Percentiles rank a stretch among this genome's conserved stretches.
Conservation (phyloP, 92 coral and sea anemone genomes). For the Chrysogorgia sp. region DNA sequence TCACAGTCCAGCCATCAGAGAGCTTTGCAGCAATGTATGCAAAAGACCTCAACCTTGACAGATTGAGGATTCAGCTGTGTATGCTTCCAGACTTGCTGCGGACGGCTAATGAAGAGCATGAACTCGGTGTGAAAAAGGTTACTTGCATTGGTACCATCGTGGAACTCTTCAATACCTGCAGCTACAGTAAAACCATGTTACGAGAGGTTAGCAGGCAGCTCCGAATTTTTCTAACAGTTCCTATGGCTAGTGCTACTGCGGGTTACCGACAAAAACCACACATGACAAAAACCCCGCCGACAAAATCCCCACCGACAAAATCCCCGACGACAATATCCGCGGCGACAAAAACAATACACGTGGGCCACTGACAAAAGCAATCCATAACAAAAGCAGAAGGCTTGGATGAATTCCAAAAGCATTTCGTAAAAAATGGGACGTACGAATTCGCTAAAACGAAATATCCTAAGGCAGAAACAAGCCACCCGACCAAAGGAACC, state of each 20-base stretch:
- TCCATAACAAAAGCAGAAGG: too few species aligned
- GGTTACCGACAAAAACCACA: too few species aligned
- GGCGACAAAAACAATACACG: too few species aligned
- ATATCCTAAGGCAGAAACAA: too few species aligned
- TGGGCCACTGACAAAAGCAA: too few species aligned
- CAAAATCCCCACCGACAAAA: too few species aligned
- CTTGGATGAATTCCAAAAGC: too few species aligned
- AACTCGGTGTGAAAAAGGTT: slow-evolving; percentile 11
- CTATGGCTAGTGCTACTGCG: slow-evolving; percentile 32
- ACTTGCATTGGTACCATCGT: slow-evolving; percentile 13
- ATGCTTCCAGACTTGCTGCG: slow-evolving; percentile 29
- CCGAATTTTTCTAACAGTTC: slow-evolving; percentile 7
- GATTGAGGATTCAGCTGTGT: background rate
- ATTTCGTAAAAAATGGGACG: too few species aligned
- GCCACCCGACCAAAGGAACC: too few species aligned
- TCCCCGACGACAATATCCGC: too few species aligned
- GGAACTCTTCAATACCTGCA: slow-evolving; percentile 13
- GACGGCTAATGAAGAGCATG: slow-evolving; percentile 22
- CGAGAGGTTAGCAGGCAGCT: slow-evolving; percentile 5
- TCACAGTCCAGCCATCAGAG: slow-evolving; percentile 19
- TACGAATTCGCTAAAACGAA: too few species aligned
- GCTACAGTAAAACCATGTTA: slow-evolving; percentile 18
- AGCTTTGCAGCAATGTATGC: background rate
- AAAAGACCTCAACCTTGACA: slow-evolving; percentile 11
- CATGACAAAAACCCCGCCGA: too few species aligned